phyloP scores from a whole-genome alignment of 2,113 vertebrate genomes.

The Rhinopomastus cyanomelas region DNA sequence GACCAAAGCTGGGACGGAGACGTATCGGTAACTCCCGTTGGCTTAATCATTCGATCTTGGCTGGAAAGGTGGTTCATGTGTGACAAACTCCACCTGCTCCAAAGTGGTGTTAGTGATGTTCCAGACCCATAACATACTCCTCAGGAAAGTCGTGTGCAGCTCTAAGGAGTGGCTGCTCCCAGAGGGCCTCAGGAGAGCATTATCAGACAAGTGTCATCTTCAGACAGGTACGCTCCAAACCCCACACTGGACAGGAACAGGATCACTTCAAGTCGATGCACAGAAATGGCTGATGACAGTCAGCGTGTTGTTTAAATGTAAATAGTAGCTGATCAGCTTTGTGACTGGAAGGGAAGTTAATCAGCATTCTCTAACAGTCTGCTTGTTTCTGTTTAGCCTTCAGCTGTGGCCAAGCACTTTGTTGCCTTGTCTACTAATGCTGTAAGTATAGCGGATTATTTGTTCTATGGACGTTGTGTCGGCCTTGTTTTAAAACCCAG shows the following conservation, averaged over 20 bases:
- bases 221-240: neutral
- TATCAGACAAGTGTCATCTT: neutral
- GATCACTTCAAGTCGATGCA: neutral
- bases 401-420: constrained; percentile 95
- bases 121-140: neutral
- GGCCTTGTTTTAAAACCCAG: neutral
- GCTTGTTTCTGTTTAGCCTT: constrained; percentile 75
- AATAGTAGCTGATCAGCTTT: neutral
- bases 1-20: neutral
- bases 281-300: neutral
- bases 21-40: neutral
- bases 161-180: neutral
- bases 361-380: neutral
- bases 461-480: neutral
- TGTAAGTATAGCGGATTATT: constrained; percentile 76
- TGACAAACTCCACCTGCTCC: neutral
- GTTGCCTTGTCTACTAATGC: constrained; percentile 96
- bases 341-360: neutral
- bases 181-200: neutral
- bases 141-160: neutral
- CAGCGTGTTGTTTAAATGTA: neutral
- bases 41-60: neutral
- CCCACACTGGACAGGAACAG: neutral
- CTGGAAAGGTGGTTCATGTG: neutral
- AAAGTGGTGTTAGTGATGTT: neutral